These are phyloP conservation scores for Apamea crenata DNA, from an alignment of 2,888 invertebrate species.

Conservation along the genomic window DNA sequence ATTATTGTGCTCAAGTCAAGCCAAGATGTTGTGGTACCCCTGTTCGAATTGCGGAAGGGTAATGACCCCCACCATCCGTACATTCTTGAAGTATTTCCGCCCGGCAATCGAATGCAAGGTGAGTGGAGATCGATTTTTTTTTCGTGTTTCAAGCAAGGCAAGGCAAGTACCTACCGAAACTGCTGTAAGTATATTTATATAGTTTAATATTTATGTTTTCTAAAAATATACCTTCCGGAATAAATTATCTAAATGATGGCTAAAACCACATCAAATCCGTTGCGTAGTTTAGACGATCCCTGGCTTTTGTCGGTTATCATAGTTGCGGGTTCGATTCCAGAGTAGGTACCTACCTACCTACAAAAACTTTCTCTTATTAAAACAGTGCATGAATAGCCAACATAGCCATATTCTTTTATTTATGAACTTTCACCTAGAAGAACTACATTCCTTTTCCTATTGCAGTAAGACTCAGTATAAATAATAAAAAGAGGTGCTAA, in stretches of 20 bases:
- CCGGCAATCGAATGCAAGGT: constrained; percentile 71
- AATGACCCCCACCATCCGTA: constrained; percentile 84
- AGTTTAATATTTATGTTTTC: neutral
- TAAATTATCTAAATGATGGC: neutral
- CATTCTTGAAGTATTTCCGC: constrained; percentile 84
- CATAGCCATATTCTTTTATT: neutral
- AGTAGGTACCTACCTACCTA: neutral
- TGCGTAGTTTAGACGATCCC: neutral
- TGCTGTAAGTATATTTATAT: too few relatives aligned
- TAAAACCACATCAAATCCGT: neutral
- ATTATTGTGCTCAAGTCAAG: constrained; percentile 80
- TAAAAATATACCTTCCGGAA: neutral
- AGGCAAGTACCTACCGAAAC: too few relatives aligned
- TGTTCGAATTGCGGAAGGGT: constrained; percentile 82
- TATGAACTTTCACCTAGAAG: neutral
- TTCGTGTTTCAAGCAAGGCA: too few relatives aligned
- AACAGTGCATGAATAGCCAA: neutral
- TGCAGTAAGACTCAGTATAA: neutral
- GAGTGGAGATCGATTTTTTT: constrained; percentile 44
- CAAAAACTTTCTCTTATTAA: neutral
- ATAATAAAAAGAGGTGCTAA: constrained; percentile 21
- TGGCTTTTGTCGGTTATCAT: neutral
- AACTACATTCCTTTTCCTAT: neutral
- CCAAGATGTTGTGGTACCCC: constrained; percentile 77
- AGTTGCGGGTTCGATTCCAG: neutral